phyloP scores from a whole-genome alignment of 2,888 invertebrate species.

The Melanostoma scalare region DNA sequence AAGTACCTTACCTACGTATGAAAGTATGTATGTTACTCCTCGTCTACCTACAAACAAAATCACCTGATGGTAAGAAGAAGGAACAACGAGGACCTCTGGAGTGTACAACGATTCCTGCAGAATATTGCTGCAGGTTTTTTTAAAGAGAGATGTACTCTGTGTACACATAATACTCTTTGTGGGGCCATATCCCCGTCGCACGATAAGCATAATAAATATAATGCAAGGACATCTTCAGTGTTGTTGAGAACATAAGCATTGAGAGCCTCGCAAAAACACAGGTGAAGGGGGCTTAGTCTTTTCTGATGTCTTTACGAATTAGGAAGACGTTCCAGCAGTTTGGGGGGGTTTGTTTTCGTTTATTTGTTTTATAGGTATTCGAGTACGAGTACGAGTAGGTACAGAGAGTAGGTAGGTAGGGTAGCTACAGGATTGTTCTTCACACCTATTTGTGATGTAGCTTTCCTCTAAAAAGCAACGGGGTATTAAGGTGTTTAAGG shows the following conservation, averaged over 20 bases:
- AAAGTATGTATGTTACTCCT: too few relatives aligned
- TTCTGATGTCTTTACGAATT: conserved; percentile 67
- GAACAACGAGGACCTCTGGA: not conserved
- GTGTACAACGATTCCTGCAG: conserved; percentile 10
- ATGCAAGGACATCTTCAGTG: conserved; percentile 68
- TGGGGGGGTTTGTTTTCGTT: conserved; percentile 10
- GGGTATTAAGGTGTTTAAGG: conserved; percentile 45
- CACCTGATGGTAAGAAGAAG: not conserved
- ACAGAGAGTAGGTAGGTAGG: too few relatives aligned
- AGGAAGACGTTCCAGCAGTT: conserved; percentile 61
- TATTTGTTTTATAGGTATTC: conserved; percentile 21
- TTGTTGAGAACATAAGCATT: conserved; percentile 28
- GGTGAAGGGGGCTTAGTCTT: conserved; percentile 15
- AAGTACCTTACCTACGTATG: conserved; percentile 27
- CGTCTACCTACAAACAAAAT: too few relatives aligned
- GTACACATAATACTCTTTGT: conserved; percentile 32
- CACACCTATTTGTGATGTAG: conserved; percentile 52
- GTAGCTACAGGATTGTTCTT: conserved; percentile 18
- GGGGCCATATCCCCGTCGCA: conserved; percentile 47
- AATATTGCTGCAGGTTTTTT: conserved; percentile 34
- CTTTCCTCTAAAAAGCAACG: conserved; percentile 15
- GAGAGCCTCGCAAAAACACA: not conserved
- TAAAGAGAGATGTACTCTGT: not conserved
- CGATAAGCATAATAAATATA: conserved; percentile 71
- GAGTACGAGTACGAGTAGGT: too few relatives aligned